Evolutionary conservation across 2,113 vertebrate species (phyloP).

Genomic region (Ictidomys tridecemlineatus): DNA sequence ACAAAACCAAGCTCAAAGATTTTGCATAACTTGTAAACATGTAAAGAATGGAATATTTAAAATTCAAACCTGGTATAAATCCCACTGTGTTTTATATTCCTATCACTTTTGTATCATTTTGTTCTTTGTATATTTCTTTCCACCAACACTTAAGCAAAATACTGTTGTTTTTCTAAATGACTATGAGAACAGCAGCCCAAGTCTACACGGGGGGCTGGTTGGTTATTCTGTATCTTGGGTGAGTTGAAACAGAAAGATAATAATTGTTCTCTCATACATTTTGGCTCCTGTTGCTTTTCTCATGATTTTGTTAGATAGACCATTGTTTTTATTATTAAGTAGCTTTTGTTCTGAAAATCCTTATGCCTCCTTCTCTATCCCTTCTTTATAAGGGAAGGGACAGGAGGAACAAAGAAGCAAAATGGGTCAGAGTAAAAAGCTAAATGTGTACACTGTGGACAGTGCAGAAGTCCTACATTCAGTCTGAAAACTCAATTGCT

Average conservation of each 20-base stretch:
- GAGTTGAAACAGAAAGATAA: slow-evolving; percentile 5
- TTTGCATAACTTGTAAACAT: not conserved
- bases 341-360: not conserved
- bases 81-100: not conserved
- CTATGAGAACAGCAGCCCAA: not conserved
- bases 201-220: not conserved
- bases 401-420: not conserved
- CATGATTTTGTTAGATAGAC: not conserved
- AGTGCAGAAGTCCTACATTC: not conserved
- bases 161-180: not conserved
- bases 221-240: not conserved
- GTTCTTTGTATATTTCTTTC: not conserved
- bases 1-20: not conserved
- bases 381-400: not conserved
- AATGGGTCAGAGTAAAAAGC: not conserved
- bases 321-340: not conserved
- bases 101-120: not conserved
- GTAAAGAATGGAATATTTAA: not conserved
- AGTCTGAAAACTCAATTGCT: not conserved
- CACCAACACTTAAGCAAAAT: not conserved
- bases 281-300: not conserved
- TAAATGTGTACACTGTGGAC: not conserved
- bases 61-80: not conserved
- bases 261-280: slow-evolving; percentile 4
- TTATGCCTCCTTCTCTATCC: not conserved